These are phyloP conservation scores for Ophiodon elongatus DNA, from an alignment of 2,113 vertebrate species.

Conservation along the genomic window DNA sequence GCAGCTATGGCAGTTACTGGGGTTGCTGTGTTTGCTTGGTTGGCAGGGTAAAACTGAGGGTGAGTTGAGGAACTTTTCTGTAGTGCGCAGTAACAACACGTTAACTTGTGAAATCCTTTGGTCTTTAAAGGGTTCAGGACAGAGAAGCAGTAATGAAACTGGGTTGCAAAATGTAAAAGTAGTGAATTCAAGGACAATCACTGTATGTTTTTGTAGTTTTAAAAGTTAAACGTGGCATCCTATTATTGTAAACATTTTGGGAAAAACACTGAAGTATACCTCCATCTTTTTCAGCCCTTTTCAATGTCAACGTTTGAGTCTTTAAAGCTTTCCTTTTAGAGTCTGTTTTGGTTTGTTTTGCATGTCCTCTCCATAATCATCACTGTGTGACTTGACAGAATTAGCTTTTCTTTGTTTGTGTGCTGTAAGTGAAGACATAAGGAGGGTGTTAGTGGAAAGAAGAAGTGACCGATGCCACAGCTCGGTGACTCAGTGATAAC, in stretches of 20 bases:
- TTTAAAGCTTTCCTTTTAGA: not conserved
- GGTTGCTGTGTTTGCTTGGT: conserved; percentile 57
- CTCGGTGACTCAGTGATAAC: conserved; percentile 53
- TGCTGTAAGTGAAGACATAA: not conserved
- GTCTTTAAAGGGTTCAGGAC: not conserved
- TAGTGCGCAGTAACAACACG: not conserved
- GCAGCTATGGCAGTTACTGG: conserved; percentile 18
- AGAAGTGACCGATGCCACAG: conserved; percentile 48
- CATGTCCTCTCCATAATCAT: conserved; percentile 54
- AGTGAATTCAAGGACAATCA: not conserved
- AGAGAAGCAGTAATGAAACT: conserved; percentile 11
- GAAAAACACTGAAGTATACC: not conserved
- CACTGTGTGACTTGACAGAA: conserved; percentile 45
- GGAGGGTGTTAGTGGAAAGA: conserved; percentile 48
- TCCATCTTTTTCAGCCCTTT: not conserved
- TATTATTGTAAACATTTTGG: not conserved
- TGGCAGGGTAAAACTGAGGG: conserved; percentile 17
- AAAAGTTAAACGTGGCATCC: not conserved
- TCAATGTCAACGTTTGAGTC: not conserved
- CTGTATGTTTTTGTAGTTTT: not conserved
- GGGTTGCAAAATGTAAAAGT: conserved; percentile 15
- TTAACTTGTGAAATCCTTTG: conserved; percentile 21
- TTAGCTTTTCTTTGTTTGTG: conserved; percentile 24
- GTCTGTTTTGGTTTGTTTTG: conserved; percentile 23
- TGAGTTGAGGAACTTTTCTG: conserved; percentile 33